Conservation (phyloP, 1,140 invertebrate genomes). For the Papilio aristodemus region DNA sequence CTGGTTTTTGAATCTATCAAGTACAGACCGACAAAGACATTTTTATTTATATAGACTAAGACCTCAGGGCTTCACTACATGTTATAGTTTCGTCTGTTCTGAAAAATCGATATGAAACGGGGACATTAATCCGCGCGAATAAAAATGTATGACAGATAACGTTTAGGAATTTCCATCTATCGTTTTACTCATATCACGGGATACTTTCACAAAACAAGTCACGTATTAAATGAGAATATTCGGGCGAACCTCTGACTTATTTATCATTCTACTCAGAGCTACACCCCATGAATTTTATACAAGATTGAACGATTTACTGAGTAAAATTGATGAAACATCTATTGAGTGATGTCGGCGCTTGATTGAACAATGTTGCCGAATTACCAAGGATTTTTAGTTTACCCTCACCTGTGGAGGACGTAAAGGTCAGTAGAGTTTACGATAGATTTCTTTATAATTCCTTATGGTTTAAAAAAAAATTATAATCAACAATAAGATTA, state of each 20-base stretch:
- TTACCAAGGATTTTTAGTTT: conserved; percentile 40
- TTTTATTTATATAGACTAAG: no score
- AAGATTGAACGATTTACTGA: conserved; percentile 79
- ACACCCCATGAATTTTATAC: conserved; percentile 80
- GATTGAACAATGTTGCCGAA: conserved; percentile 59
- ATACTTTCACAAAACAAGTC: conserved; percentile 74
- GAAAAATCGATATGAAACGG: background rate
- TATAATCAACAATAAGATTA: no score
- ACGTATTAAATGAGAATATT: conserved; percentile 81
- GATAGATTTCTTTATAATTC: no score
- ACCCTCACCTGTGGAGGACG: conserved; percentile 9
- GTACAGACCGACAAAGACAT: no score
- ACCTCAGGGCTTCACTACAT: no score
- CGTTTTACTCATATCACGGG: conserved; percentile 66
- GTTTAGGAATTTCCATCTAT: conserved; percentile 51
- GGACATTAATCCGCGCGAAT: conserved; percentile 41
- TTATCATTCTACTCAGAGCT: conserved; percentile 76
- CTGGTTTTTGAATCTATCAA: no score
- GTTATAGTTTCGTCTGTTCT: background rate
- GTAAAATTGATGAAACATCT: conserved; percentile 76
- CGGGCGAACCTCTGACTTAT: conserved; percentile 75
- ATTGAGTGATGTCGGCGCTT: conserved; percentile 65
- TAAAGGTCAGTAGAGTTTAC: background rate
- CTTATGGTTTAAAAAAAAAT: no score
- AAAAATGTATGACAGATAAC: conserved; percentile 55